A percentile compares a stretch with the other conserved stretches of the same genome.
Evolutionary conservation across 2,113 vertebrate genomes (phyloP).

Genomic region (Antidorcas marsupialis): DNA sequence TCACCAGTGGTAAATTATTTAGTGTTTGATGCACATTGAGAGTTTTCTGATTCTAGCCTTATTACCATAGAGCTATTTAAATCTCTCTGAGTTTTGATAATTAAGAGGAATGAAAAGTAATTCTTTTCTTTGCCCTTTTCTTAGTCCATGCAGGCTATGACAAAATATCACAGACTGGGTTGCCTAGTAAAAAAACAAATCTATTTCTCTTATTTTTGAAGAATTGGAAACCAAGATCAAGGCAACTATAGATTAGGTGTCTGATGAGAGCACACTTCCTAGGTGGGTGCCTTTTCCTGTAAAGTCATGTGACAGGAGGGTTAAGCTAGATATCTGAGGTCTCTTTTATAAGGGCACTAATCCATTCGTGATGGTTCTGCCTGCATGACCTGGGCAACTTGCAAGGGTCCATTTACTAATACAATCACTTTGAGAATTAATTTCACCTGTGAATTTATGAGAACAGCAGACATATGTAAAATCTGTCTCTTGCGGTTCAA

Average conservation of each 20-base stretch:
- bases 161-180: neutral
- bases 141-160: neutral
- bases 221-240: neutral
- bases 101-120: neutral
- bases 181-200: neutral
- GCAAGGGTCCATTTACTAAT: neutral
- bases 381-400: neutral
- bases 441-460: neutral
- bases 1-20: neutral
- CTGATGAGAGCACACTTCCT: neutral
- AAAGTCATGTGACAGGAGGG: neutral
- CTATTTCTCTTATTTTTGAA: neutral
- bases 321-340: neutral
- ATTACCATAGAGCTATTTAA: neutral
- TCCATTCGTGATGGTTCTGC: neutral
- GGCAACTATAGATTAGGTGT: neutral
- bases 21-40: neutral
- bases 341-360: neutral
- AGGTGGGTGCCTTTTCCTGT: neutral
- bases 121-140: neutral
- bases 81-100: neutral
- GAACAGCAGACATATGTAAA: neutral
- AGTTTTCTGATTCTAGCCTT: neutral
- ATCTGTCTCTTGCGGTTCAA: neutral
- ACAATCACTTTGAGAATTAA: neutral